Evolutionary conservation across 2,113 vertebrate genomes (phyloP), one percentile per base, ranked within the genome.

Genomic region (Gopherus evgoodei): DNA sequence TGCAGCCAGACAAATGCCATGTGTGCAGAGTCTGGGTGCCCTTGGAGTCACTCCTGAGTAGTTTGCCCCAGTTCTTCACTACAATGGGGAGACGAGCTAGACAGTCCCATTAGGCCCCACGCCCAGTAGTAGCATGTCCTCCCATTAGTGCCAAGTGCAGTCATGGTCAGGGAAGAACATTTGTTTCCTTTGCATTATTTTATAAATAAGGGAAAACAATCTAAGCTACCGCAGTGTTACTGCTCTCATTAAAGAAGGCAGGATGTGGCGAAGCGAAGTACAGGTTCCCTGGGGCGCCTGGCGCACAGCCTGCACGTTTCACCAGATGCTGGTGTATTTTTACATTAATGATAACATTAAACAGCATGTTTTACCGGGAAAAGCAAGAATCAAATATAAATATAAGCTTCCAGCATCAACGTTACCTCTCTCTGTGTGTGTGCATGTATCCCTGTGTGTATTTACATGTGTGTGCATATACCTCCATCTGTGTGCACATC

Each of bases 391-490:
- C 29, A 12, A 31, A 14, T 14, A 31, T 14, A 14, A 29, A 62
- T 62, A 31, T 14, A 4, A 57, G 87, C 49, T 25, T 21, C 22
- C 49, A 24, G 81, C 42, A 6, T 1, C 0, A 35, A 1, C 44
- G 29, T 56, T 65, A 79, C 4, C 1, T 42, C 16, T 59, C 6
- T 31, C 6, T 49, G 42, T 56, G 49, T 54, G 59, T 13, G 2
- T 11, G 50, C 52, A 57, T 90, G 35, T 38, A 25, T 53, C 52
- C 54, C 89, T 80, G 82, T 47, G 9, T 53, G 52, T 53, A 53
- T 52, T 17, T 52, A 52, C 17, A 17, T 53, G 52, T 21, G 52
- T 53, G 52, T 21, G 53, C 14, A 54, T 22, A 19, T 54, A 54
- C 53, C 19, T 22, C 7, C 14, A 22, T 57, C 4, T 57, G 56